Evolutionary conservation across 1,140 invertebrate species (phyloP).

Genomic region (Drosophila aff.): DNA sequence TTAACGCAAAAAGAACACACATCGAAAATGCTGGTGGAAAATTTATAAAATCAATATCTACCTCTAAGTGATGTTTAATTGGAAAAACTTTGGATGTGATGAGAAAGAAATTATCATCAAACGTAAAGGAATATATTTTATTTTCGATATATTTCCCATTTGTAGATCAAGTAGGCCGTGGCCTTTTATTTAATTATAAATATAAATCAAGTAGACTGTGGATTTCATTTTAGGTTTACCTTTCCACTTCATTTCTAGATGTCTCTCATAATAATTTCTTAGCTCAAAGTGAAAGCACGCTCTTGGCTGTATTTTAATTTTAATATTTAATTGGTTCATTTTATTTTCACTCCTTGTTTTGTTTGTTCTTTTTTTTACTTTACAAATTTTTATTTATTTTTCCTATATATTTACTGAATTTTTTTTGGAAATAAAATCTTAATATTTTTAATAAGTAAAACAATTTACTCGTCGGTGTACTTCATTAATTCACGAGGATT

Average conservation of each 20-base stretch:
- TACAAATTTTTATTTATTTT: no score
- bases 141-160: background rate
- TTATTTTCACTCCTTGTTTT: background rate
- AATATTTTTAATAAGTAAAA: no score
- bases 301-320: background rate
- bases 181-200: background rate
- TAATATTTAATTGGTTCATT: background rate
- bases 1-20: conserved; percentile 1
- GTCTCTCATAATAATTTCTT: background rate
- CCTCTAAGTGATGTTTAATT: background rate
- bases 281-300: background rate
- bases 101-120: no score
- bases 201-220: background rate
- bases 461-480: no score
- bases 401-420: no score
- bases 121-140: no score
- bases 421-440: no score
- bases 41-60: background rate
- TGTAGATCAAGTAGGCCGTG: background rate
- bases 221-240: background rate
- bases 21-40: background rate
- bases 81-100: no score
- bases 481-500: no score
- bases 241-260: background rate
- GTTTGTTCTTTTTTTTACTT: background rate